These are phyloP conservation scores for Lutjanus campechanus DNA, from an alignment of 2,797 vertebrate genomes.

Conservation along the genomic window DNA sequence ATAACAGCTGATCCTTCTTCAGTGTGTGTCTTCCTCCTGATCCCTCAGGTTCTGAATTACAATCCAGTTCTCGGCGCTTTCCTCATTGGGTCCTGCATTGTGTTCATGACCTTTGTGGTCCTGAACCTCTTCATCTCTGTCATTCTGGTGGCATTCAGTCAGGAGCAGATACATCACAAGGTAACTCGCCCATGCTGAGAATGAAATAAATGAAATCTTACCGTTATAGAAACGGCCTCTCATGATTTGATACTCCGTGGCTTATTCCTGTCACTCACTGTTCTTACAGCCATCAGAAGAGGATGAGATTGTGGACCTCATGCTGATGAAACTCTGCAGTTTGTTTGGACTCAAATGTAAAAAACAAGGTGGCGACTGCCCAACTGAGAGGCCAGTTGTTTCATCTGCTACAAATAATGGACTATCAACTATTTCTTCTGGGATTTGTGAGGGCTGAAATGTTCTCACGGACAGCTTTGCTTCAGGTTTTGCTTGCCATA, in stretches of 20 bases:
- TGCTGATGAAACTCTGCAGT: slow-evolving; percentile 92
- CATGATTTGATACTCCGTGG: neutral
- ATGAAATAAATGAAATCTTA: neutral
- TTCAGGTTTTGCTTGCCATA: slow-evolving; percentile 25
- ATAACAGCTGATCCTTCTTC: slow-evolving; percentile 3
- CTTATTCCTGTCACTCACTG: slow-evolving; percentile 38
- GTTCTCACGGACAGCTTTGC: slow-evolving; percentile 13
- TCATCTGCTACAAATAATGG: slow-evolving; percentile 45
- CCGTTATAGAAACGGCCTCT: neutral
- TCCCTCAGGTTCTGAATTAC: slow-evolving; percentile 91
- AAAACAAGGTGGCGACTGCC: slow-evolving; percentile 71
- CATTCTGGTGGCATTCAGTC: slow-evolving; percentile 95
- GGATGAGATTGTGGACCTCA: slow-evolving; percentile 93
- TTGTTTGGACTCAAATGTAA: slow-evolving; percentile 91
- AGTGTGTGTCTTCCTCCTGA: slow-evolving; percentile 1
- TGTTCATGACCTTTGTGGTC: slow-evolving; percentile 98
- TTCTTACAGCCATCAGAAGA: slow-evolving; percentile 92
- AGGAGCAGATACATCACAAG: slow-evolving; percentile 94
- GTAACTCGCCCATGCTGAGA: slow-evolving; percentile 64
- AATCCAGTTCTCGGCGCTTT: slow-evolving; percentile 93
- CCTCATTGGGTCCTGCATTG: slow-evolving; percentile 95
- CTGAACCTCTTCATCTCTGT: slow-evolving; percentile 98
- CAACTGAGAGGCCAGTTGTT: slow-evolving; percentile 30
- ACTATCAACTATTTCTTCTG: slow-evolving; percentile 54
- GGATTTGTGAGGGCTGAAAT: slow-evolving; percentile 34